phyloP scores from a whole-genome alignment of 2,888 invertebrate species.

The Dinocampus coccinellae region DNA sequence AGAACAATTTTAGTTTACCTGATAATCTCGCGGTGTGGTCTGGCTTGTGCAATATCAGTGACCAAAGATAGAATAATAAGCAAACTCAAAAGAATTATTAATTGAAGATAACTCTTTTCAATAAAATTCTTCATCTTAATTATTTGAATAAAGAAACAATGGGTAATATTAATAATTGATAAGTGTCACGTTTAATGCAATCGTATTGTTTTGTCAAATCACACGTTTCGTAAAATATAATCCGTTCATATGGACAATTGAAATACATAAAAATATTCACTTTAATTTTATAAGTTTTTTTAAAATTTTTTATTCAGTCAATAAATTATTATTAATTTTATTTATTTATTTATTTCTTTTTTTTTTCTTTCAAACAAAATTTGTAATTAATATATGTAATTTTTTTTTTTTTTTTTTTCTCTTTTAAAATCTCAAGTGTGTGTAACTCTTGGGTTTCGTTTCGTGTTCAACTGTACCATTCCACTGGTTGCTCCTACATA shows the following conservation, averaged over 20 bases:
- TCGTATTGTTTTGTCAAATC: neutral
- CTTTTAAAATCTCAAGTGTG: neutral
- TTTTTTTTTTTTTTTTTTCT: neutral
- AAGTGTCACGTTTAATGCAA: too few relatives aligned
- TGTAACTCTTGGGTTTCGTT: constrained; percentile 59
- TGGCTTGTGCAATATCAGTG: constrained; percentile 50
- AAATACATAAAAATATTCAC: too few relatives aligned
- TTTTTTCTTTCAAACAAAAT: too few relatives aligned
- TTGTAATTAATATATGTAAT: too few relatives aligned
- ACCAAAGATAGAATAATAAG: constrained; percentile 49
- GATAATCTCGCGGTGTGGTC: constrained; percentile 49
- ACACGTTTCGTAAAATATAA: too few relatives aligned
- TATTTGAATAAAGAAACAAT: neutral
- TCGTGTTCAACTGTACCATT: constrained; percentile 65
- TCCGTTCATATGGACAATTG: too few relatives aligned
- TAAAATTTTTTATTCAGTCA: too few relatives aligned
- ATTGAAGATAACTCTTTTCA: constrained; percentile 33
- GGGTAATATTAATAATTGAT: too few relatives aligned
- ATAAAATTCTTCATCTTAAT: constrained; percentile 17
- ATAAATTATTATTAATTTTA: too few relatives aligned
- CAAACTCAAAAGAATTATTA: constrained; percentile 37
- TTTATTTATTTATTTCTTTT: too few relatives aligned
- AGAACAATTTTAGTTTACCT: too few relatives aligned
- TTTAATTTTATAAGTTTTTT: neutral
- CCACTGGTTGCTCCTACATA: constrained; percentile 62